These are phyloP conservation scores for Pantelozetes paolii DNA, from an alignment of 2,888 invertebrate species.

Conservation along the genomic window DNA sequence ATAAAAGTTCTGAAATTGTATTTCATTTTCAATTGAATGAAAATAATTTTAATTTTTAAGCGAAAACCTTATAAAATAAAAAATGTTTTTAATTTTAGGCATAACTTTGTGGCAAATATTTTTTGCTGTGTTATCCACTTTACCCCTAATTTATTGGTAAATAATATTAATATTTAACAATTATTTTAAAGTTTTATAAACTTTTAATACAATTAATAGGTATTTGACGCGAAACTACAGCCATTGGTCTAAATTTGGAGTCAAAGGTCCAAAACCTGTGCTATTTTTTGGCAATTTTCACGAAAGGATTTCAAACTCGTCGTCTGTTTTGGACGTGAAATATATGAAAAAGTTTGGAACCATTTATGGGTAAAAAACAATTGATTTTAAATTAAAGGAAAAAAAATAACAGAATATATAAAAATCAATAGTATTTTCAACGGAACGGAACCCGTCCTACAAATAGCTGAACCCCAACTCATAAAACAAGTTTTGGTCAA, in stretches of 20 bases:
- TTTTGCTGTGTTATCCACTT: neutral
- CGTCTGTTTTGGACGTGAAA: neutral
- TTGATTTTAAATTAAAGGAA: neutral
- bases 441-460: neutral
- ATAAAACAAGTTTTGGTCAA: slow-evolving; percentile 9
- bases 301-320: neutral
- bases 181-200: neutral
- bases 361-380: neutral
- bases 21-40: too few species aligned
- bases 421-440: neutral
- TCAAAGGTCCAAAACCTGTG: neutral
- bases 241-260: neutral
- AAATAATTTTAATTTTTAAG: too few species aligned
- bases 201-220: neutral
- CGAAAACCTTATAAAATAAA: too few species aligned
- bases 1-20: too few species aligned
- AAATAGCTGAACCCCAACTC: neutral
- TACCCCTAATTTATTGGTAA: neutral
- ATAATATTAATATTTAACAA: neutral
- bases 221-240: neutral
- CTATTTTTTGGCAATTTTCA: neutral
- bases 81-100: neutral
- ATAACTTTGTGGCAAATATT: neutral
- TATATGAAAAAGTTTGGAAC: neutral
- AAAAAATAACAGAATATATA: neutral